Percentiles rank a stretch among this genome's conserved stretches.
These are phyloP conservation scores for Alosa alosa DNA, from an alignment of 2,113 vertebrate genomes.

Conservation along the genomic window DNA sequence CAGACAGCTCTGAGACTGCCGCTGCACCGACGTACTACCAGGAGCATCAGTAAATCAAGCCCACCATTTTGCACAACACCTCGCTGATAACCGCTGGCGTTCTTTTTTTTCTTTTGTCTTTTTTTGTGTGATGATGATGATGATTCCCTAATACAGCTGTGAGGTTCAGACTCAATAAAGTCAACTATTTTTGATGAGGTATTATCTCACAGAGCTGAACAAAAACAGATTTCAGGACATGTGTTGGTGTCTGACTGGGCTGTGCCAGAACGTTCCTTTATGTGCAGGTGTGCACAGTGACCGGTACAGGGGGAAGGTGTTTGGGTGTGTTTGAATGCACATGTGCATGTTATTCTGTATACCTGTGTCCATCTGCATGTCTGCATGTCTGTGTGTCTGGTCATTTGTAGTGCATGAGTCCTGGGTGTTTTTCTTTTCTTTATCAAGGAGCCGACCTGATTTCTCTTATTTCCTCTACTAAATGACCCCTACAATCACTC, in stretches of 20 bases:
- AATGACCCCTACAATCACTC: conserved; percentile 2
- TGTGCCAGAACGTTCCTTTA: neutral
- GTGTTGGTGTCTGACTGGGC: neutral
- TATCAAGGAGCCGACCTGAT: neutral
- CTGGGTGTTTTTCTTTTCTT: neutral
- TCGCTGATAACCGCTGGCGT: neutral
- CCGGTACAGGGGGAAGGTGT: neutral
- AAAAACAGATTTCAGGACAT: conserved; percentile 3
- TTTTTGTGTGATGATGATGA: neutral
- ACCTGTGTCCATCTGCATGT: neutral
- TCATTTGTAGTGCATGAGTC: neutral
- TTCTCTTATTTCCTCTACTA: neutral
- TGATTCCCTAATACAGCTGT: neutral
- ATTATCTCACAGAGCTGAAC: conserved; percentile 1
- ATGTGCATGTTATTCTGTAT: neutral
- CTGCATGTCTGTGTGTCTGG: conserved; percentile 10
- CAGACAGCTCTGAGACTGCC: conserved; percentile 23
- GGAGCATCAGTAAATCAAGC: conserved; percentile 1
- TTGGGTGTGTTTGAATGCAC: neutral
- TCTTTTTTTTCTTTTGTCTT: neutral
- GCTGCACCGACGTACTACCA: neutral
- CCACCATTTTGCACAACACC: neutral
- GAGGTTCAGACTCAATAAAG: neutral
- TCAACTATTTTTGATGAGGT: neutral
- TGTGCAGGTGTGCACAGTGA: neutral